Base-by-base conservation (phyloP, 1,140 invertebrate genomes). In the Ladona fulva region DNA sequence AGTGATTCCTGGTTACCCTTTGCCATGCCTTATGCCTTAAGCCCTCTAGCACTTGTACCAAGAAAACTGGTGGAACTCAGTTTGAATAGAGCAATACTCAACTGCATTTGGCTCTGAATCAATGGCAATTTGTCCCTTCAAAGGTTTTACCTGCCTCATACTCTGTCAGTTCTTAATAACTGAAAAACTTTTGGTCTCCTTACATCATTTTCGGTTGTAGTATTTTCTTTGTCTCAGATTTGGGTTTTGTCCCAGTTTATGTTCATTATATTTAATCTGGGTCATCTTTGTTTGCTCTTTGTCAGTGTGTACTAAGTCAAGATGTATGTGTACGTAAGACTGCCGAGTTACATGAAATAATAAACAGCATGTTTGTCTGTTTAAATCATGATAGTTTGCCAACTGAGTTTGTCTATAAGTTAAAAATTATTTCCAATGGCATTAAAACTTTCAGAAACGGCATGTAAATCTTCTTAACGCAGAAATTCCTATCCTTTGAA, bases 281-380 rank as follows among this genome's bases (percentile, higher is more conserved):
- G 16, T 66, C 52, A 66, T 66, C 12, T 66, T 66, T 19, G n/a
- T 66, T 66, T 66, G 29, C n/a, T 16, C 52, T 66, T 66, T 66
- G 16, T 66, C 52, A 66, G 52, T 66, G 52, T 66, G 52, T 22
- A 66, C 52, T 66, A 66, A 66, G 52, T 66, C 52, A 66, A 66
- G 52, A 66, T 66, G 52, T 22, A 66, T 66, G 52, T 37, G 29
- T 66, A 66, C 14, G n/a, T 66, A 66, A 66, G 52, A 66, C n/a
- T 66, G 52, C 52, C 5, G 52, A 66, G 52, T 66, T 66, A 16
- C 52, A 66, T 19, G 52, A 66, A 66, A 66, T 66, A 66, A 19
- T 66, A 66, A 66, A 66, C 14, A 66, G 52, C 52, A 66, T 66
- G n/a, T 66, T 66, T 66, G 52, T 66, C 52, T 66, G 52, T 66